Base-by-base conservation (phyloP, 2,113 vertebrate genomes). In the Rana temporaria region DNA sequence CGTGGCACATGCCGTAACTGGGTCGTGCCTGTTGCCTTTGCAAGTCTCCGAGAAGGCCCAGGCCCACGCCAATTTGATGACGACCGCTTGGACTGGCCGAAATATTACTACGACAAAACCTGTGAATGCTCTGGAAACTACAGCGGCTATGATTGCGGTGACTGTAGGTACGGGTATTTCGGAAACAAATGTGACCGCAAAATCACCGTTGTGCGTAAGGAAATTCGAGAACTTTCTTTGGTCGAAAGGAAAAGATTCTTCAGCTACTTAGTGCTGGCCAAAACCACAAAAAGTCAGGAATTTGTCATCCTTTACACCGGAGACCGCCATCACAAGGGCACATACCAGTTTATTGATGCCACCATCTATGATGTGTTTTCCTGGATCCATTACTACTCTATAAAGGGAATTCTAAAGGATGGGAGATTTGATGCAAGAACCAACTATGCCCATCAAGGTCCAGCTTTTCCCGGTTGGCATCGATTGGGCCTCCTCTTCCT, bases 311-410 rank as follows among this genome's bases (percentile, higher is more conserved):
- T 87, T 5, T 72, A 19, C 26, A 85, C 79, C 4, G 74, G 67
- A 14, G 70, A 86, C 53, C 84, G 84, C 2, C 83, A 84, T 30
- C 76, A 73, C 20, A 17, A 30, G 0, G 64, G 55, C 12, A 83
- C 86, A 1, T 72, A 63, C 34, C 34, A 0, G 14, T 88, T 87
- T 79, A 20, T 72, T 8, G 84, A 73, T 22, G 63, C 86, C 17
- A 78, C 42, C 48, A 65, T 88, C 26, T 87, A 69, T 64, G 60
- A 87, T 19, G 5, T 87, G 5, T 85, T 79, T 52, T 42, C 80
- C 42, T 88, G 87, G 86, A 81, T 87, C 66, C 86, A 87, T 66
- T 86, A 88, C 53, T 85, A 84, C 52, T 72, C 86, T 4, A 79
- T 81, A 12, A 86, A 87, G 77, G 68, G 30, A 0, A 48, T 72